Base-by-base conservation (phyloP, 2,888 invertebrate species). In the Drosophila suboccidentalis region DNA sequence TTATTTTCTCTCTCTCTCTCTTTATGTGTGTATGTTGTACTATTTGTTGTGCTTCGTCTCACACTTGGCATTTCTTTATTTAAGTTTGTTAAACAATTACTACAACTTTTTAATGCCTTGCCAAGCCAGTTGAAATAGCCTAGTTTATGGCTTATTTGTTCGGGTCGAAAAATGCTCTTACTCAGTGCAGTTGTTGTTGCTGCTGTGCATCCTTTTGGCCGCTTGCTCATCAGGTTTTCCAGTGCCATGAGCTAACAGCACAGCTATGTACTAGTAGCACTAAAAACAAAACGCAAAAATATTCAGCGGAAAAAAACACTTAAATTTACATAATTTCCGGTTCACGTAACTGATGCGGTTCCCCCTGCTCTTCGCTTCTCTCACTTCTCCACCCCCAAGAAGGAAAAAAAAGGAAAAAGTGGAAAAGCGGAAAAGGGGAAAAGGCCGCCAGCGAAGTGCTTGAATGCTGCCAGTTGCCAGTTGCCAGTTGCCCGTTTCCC, bases 291-390 rank as follows among this genome's bases (percentile, higher is more conserved):
- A 78, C 59, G 69, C 64, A 70, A 72, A 78, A 65, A 80, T 79
- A 75, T 77, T 63, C 72, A 70, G 68, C 63, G 77, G 68, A 81
- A 83, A 80, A 38, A 76, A 75, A 71, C 70, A 84, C 86, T 82
- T 80, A 79, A 84, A 86, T 85, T 82, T 86, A 84, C 85, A 85
- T 85, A 84, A 86, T 86, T 86, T 85, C 86, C 85, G 79, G 80
- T 82, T 59, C 80, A 79, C 70, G 57, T 78, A 73, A 84, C 70
- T 60, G 68, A 50, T 50, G 68, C 70, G 59, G 63, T 54, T 29
- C 17, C 36, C 41, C 3, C 26, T n/a, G 5, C 26, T 5, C 26
- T 29, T 17, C 4, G 5, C 9, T 22, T 13, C 39, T 6, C 39
- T 6, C 32, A 22, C 13, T n/a, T 26, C 15, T 6, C 1, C 34